Percentiles rank a stretch among this genome's conserved stretches.
These are phyloP conservation scores for Labia minor DNA, from an alignment of 2,888 invertebrate species.

Conservation along the genomic window DNA sequence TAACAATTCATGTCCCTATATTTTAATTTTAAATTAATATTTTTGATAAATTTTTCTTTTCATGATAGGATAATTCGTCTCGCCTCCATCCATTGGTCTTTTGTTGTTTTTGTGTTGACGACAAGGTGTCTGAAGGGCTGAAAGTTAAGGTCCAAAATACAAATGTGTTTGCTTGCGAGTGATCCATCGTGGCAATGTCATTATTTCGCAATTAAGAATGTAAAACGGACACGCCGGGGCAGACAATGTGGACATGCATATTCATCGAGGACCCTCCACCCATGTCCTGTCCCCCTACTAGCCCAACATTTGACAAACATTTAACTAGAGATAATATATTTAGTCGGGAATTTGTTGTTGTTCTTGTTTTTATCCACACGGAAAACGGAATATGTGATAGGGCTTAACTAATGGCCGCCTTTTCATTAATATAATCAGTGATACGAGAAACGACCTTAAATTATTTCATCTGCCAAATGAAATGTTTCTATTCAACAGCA, in stretches of 20 bases:
- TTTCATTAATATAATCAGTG: too few species aligned
- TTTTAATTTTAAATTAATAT: too few species aligned
- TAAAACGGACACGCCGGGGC: background rate
- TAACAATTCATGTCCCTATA: too few species aligned
- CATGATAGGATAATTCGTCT: too few species aligned
- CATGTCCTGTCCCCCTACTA: background rate
- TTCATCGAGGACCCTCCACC: background rate
- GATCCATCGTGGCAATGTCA: background rate
- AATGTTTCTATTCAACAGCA: too few species aligned
- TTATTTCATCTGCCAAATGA: too few species aligned
- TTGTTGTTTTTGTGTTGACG: too few species aligned
- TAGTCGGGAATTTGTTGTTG: conserved; percentile 7
- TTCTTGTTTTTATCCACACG: background rate
- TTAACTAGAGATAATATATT: conserved; percentile 13
- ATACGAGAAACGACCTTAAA: too few species aligned
- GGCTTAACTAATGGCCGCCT: too few species aligned
- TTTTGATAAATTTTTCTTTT: too few species aligned
- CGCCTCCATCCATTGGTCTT: too few species aligned
- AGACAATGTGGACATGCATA: conserved; percentile 7
- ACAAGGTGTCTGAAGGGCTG: background rate
- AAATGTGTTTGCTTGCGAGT: background rate
- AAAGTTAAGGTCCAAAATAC: background rate
- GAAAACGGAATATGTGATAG: too few species aligned
- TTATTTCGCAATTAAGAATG: conserved; percentile 13
- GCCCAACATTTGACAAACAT: background rate